These are phyloP conservation scores for Turnix velox DNA, from an alignment of 2,113 vertebrate species.

Conservation along the genomic window DNA sequence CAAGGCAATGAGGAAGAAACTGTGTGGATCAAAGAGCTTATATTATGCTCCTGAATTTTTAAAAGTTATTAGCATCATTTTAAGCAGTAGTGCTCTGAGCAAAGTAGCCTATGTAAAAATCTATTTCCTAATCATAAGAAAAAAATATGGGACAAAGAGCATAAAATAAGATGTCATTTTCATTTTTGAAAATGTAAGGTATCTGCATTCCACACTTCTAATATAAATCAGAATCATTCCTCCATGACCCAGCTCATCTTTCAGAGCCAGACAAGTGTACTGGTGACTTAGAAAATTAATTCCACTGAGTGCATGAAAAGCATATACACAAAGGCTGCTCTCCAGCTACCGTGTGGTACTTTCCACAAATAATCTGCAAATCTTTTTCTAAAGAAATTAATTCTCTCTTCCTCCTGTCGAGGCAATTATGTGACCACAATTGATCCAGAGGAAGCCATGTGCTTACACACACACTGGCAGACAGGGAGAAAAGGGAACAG, in stretches of 20 bases:
- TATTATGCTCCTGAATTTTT: background rate
- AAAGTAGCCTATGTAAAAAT: background rate
- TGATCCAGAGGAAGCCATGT: background rate
- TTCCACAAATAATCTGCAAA: background rate
- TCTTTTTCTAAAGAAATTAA: background rate
- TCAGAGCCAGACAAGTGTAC: background rate
- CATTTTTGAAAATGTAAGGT: too few species aligned
- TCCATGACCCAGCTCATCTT: background rate
- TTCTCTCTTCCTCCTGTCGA: background rate
- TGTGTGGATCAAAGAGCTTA: background rate
- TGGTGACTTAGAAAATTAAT: background rate
- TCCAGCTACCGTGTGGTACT: background rate
- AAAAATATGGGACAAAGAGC: background rate
- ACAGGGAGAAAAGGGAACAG: background rate
- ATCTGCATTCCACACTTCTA: background rate
- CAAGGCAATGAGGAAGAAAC: background rate
- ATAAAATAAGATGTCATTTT: too few species aligned
- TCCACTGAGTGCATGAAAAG: background rate
- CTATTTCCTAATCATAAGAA: background rate
- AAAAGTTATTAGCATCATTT: background rate
- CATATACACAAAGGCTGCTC: background rate
- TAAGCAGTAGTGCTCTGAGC: background rate
- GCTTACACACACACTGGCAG: background rate
- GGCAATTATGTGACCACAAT: rapidly evolving
- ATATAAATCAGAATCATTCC: background rate